Conservation (phyloP, 2,113 vertebrate species). For the Oxyruncus cristatus region DNA sequence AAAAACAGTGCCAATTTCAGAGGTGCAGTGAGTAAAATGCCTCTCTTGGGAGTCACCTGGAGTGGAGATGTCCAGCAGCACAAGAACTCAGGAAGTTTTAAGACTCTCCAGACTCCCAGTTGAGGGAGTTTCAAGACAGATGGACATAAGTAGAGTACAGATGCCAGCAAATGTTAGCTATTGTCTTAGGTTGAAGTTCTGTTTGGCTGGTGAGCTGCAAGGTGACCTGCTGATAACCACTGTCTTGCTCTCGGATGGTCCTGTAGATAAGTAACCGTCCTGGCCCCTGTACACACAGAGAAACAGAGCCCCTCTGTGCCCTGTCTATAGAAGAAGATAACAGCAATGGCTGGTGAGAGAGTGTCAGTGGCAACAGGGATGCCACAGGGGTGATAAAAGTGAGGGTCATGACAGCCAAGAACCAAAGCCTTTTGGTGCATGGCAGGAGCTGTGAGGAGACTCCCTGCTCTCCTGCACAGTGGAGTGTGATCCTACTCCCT, state of each 20-base stretch:
- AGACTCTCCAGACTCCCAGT: neutral
- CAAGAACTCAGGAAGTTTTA: neutral
- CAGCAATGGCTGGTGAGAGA: neutral
- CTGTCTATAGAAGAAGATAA: neutral
- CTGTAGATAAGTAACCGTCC: neutral
- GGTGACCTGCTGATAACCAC: neutral
- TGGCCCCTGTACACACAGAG: rapidly evolving
- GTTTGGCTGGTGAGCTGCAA: neutral
- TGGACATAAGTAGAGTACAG: neutral
- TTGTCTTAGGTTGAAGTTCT: neutral
- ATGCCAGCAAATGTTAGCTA: neutral
- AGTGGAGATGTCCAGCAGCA: neutral
- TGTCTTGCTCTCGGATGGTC: neutral
- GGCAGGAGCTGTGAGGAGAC: neutral
- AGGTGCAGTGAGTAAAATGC: neutral
- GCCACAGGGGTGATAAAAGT: neutral
- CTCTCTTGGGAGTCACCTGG: neutral
- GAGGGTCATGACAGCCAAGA: neutral
- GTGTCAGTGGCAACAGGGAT: neutral
- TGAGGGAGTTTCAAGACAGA: neutral
- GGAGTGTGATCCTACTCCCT: rapidly evolving
- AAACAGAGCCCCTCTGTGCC: neutral
- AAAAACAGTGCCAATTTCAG: neutral
- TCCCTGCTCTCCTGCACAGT: rapidly evolving
- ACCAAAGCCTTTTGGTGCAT: neutral